Base-by-base conservation (phyloP, 1,140 invertebrate genomes). In the Chelonus insularis region DNA sequence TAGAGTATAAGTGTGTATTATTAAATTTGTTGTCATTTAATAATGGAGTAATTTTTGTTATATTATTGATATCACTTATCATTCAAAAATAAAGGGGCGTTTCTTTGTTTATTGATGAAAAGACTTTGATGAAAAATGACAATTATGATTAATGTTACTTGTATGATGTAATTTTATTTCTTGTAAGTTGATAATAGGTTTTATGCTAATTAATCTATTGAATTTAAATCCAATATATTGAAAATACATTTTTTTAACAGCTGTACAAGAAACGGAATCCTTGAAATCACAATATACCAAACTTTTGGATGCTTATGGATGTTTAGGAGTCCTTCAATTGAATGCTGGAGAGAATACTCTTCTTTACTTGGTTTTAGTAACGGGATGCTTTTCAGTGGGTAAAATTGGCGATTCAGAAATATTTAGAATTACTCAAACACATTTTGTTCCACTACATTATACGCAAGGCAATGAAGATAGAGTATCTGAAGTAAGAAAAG, bases 401-500 rank as follows among this genome's bases (percentile, higher is more conserved):
- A 98, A 97, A 84, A 91, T 98, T 45, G 87, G 87, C 11, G 93
- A 97, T 67, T 90, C 91, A 4, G 96, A 98, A 84, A 89, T 98
- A 18, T 98, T 97, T 78, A 86, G 94, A 65, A 92, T 98, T 39
- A 97, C 94, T 0, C 92, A 95, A 74, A 94, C 94, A 0, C 87
- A 89, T 68, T 95, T 97, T 76, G 83, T 97, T 1, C 93, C 95
- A 2, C 80, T 98, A 45, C 87, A 91, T 72, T 91, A 93, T 74
- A 88, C 89, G 64, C 85, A 88, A 25, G 85, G 84, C 9, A 86
- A 93, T 72, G 90, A 94, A 68, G 92, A 94, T 65, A 83, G 90
- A 75, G 88, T 96, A 67, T 81, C 86, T 60, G 89, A 96, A 76
- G 87, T 85, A 25, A 74, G 90, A 57, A 97, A 96, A 81, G 82